Conservation (phyloP, 2,797 vertebrate genomes). For the Staurois parvus region DNA sequence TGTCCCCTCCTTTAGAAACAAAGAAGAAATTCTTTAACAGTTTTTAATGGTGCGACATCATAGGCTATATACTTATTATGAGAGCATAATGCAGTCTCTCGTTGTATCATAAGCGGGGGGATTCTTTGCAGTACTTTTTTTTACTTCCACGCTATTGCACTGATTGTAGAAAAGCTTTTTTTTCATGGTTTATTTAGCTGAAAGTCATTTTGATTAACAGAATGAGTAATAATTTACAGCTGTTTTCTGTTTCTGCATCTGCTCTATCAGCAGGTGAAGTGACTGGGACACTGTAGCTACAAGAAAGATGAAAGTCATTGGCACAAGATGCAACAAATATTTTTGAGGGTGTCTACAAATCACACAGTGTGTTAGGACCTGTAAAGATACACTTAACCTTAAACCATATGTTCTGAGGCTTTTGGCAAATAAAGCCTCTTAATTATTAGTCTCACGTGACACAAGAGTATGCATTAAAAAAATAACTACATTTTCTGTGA, state of each 20-base stretch:
- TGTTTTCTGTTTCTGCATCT: conserved; percentile 91
- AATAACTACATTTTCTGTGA: neutral
- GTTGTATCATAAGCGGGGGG: conserved; percentile 80
- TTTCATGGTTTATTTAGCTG: conserved; percentile 99
- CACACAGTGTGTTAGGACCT: neutral
- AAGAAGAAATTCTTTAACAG: conserved; percentile 67
- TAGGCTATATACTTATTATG: conserved; percentile 69
- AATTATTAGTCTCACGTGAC: neutral
- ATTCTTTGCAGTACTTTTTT: conserved; percentile 75
- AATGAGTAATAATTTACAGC: conserved; percentile 91
- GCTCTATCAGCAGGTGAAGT: conserved; percentile 85
- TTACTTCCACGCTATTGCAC: conserved; percentile 89
- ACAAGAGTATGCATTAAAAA: neutral
- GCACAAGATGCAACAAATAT: conserved; percentile 12
- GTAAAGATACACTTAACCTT: conserved; percentile 65
- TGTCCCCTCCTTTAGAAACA: conserved; percentile 67
- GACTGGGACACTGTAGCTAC: conserved; percentile 78
- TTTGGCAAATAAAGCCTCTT: neutral
- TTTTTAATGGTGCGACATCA: conserved; percentile 72
- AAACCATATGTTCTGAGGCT: conserved; percentile 38
- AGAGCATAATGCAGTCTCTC: conserved; percentile 86
- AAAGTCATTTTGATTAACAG: conserved; percentile 95
- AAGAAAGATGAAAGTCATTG: conserved; percentile 55
- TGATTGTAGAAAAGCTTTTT: conserved; percentile 93
- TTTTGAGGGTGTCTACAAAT: neutral